Conservation (phyloP, 2,888 invertebrate genomes). For the Theretra japonica region DNA sequence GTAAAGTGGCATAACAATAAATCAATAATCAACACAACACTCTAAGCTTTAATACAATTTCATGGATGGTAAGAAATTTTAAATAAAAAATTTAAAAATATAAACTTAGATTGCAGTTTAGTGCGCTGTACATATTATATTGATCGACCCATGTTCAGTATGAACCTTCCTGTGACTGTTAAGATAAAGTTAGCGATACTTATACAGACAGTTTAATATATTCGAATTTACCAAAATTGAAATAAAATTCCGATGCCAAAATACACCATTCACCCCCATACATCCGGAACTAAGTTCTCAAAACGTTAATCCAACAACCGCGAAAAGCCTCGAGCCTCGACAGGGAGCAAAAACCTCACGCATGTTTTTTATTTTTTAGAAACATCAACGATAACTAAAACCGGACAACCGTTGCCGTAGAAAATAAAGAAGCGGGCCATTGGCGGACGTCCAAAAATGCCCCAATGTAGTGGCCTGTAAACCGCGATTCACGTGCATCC, state of each 20-base stretch:
- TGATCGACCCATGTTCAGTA: too few relatives aligned
- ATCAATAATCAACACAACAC: too few relatives aligned
- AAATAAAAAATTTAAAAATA: too few relatives aligned
- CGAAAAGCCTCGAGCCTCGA: not conserved
- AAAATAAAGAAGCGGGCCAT: conserved; percentile 40
- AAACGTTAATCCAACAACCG: not conserved
- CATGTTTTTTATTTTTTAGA: conserved; percentile 16
- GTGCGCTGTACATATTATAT: too few relatives aligned
- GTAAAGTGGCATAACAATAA: too few relatives aligned
- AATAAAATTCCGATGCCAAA: not conserved
- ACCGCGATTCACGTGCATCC: conserved; percentile 52
- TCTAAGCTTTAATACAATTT: too few relatives aligned
- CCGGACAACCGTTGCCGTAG: conserved; percentile 24
- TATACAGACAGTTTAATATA: too few relatives aligned
- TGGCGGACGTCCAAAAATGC: conserved; percentile 61
- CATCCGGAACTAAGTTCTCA: not conserved
- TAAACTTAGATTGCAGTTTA: too few relatives aligned
- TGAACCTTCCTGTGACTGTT: too few relatives aligned
- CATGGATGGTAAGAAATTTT: too few relatives aligned
- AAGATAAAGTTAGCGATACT: too few relatives aligned
- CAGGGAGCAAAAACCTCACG: not conserved
- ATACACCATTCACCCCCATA: not conserved
- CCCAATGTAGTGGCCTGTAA: conserved; percentile 54
- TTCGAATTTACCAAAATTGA: too few relatives aligned
- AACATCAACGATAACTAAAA: conserved; percentile 25